Conservation (phyloP, 2,113 vertebrate species). For the Mandrillus leucophaeus region DNA sequence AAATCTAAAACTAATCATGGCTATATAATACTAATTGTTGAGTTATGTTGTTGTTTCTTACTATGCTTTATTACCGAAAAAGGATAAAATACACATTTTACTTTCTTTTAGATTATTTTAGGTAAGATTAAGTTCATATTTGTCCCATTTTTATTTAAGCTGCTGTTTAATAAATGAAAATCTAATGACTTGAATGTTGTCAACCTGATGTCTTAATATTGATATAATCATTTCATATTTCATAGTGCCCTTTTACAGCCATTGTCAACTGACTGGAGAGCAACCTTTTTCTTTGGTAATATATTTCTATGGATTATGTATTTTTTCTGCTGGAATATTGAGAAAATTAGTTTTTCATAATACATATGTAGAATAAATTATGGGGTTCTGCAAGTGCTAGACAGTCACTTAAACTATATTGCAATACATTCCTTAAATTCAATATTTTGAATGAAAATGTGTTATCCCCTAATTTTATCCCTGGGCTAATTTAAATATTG, state of each 20-base stretch:
- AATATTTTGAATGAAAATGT: conserved; percentile 39
- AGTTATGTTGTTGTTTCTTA: not conserved
- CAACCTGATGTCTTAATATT: not conserved
- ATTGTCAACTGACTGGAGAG: not conserved
- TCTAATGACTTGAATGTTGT: not conserved
- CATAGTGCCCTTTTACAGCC: not conserved
- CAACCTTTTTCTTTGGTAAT: not conserved
- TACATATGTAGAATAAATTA: conserved; percentile 21
- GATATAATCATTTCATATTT: not conserved
- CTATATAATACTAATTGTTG: not conserved
- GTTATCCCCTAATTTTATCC: conserved; percentile 55
- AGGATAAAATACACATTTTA: not conserved
- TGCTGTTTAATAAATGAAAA: conserved; percentile 10
- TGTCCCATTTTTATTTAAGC: conserved; percentile 27
- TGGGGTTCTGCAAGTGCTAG: not conserved
- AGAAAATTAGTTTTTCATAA: conserved; percentile 38
- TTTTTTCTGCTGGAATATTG: conserved; percentile 40
- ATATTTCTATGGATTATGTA: not conserved
- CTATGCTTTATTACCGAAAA: not conserved
- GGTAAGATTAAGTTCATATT: conserved; percentile 41
- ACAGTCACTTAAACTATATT: conserved; percentile 42
- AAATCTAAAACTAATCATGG: conserved; percentile 9
- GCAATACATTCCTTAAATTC: not conserved
- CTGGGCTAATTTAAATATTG: conserved; percentile 56
- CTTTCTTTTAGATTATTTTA: conserved; percentile 37